Base-by-base conservation (phyloP, 2,888 invertebrate genomes). In the Epinotia nisella region DNA sequence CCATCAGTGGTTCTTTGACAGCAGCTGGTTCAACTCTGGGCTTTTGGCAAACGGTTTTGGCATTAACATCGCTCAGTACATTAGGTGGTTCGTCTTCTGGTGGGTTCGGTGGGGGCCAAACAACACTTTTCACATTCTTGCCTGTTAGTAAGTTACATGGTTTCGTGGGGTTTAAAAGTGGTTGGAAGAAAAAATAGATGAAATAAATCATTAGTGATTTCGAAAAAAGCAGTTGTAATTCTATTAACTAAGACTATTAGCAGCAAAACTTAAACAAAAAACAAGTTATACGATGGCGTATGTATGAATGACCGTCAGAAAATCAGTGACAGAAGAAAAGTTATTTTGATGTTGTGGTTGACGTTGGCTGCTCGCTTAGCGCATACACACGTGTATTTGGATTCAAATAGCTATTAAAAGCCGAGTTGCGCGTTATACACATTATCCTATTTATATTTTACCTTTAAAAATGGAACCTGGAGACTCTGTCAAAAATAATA, bases 391-490 rank as follows among this genome's bases (percentile, higher is more conserved):
- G 65, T 69, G 68, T 83, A 82, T 76, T 80, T 82, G 78, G 79
- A 80, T 80, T 82, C 79, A 82, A 79, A 79, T 87, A 91, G 91
- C 91, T 86, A 83, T 79, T 80, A 80, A 64, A 92, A 92, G 91
- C 91, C 85, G 81, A 84, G 82, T 83, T 84, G 85, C 81, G 81
- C 81, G 21, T 80, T 82, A 80, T 82, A 78, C 78, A 78, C 82
- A 80, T 66, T 81, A 78, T 78, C 80, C 85, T 88, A 85, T 86
- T 88, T 84, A 87, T 86, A 86, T 85, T 87, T 92, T 93, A 93
- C 93, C 93, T 93, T 93, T 93, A 89, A 92, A 93, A 88, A 92
- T 86, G 84, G 93, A 90, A 86, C 87, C 92, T 90, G 93, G 93
- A 86, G 82, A 83, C 88, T 92, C 93, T 93, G 93, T 92, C 87